Conservation (phyloP, 1,140 invertebrate genomes). For the Campoletis sonorensis region DNA sequence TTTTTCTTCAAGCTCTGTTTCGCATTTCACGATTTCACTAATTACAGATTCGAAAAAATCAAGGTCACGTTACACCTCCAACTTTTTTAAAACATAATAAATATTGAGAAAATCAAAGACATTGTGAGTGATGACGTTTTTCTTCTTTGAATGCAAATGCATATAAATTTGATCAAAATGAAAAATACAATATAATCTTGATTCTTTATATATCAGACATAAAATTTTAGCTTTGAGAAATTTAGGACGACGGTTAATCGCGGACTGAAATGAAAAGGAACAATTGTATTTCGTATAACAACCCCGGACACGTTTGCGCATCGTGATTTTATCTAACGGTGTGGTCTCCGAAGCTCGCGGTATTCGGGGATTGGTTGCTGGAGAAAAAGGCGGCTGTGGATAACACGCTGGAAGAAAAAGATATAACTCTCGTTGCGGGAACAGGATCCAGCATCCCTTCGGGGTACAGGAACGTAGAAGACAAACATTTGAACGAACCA, state of each 20-base stretch:
- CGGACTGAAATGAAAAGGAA: conserved; percentile 49
- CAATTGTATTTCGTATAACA: conserved; percentile 36
- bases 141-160: background rate
- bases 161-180: background rate
- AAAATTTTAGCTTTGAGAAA: background rate
- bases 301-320: conserved; percentile 24
- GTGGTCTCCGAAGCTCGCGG: conserved; percentile 20
- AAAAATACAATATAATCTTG: background rate
- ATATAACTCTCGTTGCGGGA: background rate
- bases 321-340: conserved; percentile 47
- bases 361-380: conserved; percentile 57
- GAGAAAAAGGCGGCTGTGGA: conserved; percentile 2
- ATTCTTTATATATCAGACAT: background rate
- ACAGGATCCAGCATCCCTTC: conserved; percentile 59
- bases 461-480: conserved; percentile 55
- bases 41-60: no score
- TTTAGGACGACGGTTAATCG: conserved; percentile 51
- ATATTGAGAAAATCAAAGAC: no score
- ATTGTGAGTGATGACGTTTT: background rate
- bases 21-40: background rate
- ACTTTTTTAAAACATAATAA: no score
- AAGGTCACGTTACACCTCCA: no score
- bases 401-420: background rate
- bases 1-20: background rate
- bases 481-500: conserved; percentile 66